Evolutionary conservation across 1,140 invertebrate genomes (phyloP), one percentile per base, ranked within the genome.

Genomic region (Drosophila subpulchrella): DNA sequence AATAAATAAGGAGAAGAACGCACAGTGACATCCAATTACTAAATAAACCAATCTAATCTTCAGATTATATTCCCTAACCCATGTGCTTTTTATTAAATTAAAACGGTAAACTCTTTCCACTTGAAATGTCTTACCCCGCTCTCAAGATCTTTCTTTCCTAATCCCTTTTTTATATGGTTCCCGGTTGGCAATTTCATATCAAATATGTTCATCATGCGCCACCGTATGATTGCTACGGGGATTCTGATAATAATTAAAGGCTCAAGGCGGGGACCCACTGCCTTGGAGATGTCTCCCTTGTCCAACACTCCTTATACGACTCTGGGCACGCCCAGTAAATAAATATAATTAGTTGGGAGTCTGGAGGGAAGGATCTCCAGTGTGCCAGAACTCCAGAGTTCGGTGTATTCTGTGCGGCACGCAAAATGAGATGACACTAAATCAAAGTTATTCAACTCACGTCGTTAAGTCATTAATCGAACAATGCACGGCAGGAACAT

Each of bases 391-490:
- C 39, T 41, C 39, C 39, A 15, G 3, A 5, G n/a, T n/a, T 15
- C n/a, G 6, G 39, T 75, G 41, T 61, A 34, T n/a, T 61, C 58
- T 65, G 75, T 36, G 57, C 66, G 63, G 68, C 65, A 77, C 81
- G 65, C 82, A 65, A 89, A 86, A 83, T 79, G 83, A 70, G 84
- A 88, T 83, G 80, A 86, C 84, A 89, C 84, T 89, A 89, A 89
- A 89, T 89, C 84, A 89, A 89, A 89, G 80, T 89, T 89, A 89
- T 89, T 89, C 84, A 84, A 80, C 80, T 76, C 84, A 89, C 84
- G 84, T 89, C 84, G 84, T 89, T 89, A 89, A 89, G 84, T 89
- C 84, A 89, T 89, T 89, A 89, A 89, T 89, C 84, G 84, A 89
- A 89, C 84, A 88, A 88, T 88, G 80, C 83, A 89, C 84, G 71